Evolutionary conservation across 2,113 vertebrate genomes (phyloP).

Genomic region (Beaufortia kweichowensis): DNA sequence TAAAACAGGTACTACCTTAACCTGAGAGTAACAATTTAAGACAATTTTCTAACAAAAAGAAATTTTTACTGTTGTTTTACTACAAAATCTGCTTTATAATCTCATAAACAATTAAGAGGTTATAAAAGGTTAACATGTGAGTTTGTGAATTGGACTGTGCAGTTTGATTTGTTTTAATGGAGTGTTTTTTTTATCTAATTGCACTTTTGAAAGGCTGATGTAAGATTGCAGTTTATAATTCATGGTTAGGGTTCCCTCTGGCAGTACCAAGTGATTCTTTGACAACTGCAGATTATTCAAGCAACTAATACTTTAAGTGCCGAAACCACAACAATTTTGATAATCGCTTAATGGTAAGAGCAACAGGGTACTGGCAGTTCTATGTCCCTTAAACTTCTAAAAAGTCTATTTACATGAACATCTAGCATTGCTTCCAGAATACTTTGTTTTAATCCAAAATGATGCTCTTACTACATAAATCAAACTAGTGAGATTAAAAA

Average conservation of each 20-base stretch:
- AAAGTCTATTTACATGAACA: slow-evolving; percentile 13
- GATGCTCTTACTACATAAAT: not conserved
- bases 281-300: slow-evolving; percentile 8
- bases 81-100: too few species aligned
- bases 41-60: not conserved
- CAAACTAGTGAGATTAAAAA: slow-evolving; percentile 18
- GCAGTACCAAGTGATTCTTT: not conserved
- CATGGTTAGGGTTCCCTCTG: slow-evolving; percentile 4
- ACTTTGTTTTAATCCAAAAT: not conserved
- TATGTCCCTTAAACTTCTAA: slow-evolving; percentile 35
- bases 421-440: slow-evolving; percentile 14
- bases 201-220: not conserved
- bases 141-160: not conserved
- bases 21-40: not conserved
- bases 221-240: not conserved
- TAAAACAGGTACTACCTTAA: not conserved
- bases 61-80: too few species aligned
- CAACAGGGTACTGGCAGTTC: slow-evolving; percentile 33
- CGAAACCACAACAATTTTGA: slow-evolving; percentile 26
- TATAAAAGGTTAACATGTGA: not conserved
- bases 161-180: not conserved
- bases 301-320: not conserved
- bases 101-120: not conserved
- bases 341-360: slow-evolving; percentile 30
- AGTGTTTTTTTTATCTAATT: not conserved